These are phyloP conservation scores for Cerceris ruficornis DNA, from an alignment of 2,888 invertebrate species.

Conservation along the genomic window DNA sequence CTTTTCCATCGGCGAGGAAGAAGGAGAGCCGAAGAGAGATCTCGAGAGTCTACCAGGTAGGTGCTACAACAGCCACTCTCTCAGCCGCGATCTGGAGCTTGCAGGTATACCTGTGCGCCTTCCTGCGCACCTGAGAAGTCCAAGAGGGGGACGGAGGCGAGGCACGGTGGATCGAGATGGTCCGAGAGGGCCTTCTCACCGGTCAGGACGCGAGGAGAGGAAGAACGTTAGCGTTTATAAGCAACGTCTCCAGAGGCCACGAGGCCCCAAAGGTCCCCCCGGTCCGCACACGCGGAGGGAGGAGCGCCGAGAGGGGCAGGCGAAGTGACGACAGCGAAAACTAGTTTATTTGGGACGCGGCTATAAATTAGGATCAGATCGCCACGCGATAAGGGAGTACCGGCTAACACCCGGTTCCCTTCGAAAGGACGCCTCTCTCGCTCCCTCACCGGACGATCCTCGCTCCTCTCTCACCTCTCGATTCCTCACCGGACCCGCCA, in stretches of 20 bases:
- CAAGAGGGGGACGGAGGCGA: constrained; percentile 7
- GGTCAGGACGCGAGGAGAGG: constrained; percentile 39
- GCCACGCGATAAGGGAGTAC: constrained; percentile 81
- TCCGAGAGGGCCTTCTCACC: constrained; percentile 43
- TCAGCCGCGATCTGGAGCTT: constrained; percentile 52
- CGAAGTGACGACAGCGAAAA: constrained; percentile 82
- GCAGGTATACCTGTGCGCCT: constrained; percentile 52
- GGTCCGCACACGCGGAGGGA: constrained; percentile 11
- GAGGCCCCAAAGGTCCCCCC: constrained; percentile 49
- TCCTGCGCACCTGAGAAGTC: constrained; percentile 12
- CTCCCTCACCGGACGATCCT: constrained; percentile 15
- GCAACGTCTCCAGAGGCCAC: constrained; percentile 50
- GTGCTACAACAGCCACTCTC: constrained; percentile 59
- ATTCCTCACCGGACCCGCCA: constrained; percentile 10
- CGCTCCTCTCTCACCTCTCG: constrained; percentile 22
- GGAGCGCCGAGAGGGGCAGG: constrained; percentile 45
- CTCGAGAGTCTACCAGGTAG: constrained; percentile 48
- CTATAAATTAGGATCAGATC: constrained; percentile 82
- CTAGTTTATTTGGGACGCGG: constrained; percentile 82
- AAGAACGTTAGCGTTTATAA: constrained; percentile 57
- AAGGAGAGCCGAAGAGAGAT: constrained; percentile 26
- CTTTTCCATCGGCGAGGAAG: constrained; percentile 11
- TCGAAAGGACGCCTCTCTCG: constrained; percentile 73
- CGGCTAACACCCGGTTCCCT: constrained; percentile 80
- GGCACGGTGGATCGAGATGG: constrained; percentile 59